phyloP scores from a whole-genome alignment of 2,113 vertebrate species.

The Gasterosteus nipponicus region DNA sequence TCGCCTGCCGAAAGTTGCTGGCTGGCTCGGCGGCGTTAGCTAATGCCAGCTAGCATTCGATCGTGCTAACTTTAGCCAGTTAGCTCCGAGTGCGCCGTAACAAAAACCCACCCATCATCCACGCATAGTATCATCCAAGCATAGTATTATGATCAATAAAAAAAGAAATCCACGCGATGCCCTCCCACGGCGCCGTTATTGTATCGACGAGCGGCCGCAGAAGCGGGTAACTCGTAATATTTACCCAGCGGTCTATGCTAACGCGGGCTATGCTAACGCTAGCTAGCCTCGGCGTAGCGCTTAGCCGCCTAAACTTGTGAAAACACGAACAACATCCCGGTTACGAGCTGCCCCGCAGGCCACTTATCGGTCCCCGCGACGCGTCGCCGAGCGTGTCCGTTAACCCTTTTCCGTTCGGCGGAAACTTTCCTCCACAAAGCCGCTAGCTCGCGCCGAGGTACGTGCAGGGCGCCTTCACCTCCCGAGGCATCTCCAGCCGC shows the following conservation, averaged over 20 bases:
- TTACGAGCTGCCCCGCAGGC: background rate
- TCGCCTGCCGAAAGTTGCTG: constrained; percentile 60
- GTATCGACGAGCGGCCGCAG: background rate
- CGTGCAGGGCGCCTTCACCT: constrained; percentile 23
- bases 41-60: constrained; percentile 49
- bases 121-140: no score
- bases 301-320: constrained; percentile 58
- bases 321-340: constrained; percentile 31
- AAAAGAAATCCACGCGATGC: background rate
- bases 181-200: background rate
- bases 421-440: background rate
- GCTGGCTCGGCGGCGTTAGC: constrained; percentile 55
- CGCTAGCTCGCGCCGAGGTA: background rate
- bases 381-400: background rate
- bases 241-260: constrained; percentile 64
- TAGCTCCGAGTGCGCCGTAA: constrained; percentile 37
- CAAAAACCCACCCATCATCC: constrained; percentile 34
- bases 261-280: constrained; percentile 20
- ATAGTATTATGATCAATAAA: background rate
- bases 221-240: constrained; percentile 27
- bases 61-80: constrained; percentile 41
- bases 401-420: background rate
- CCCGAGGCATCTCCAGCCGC: constrained; percentile 48
- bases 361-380: constrained; percentile 2
- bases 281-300: constrained; percentile 41